Evolutionary conservation across 2,797 vertebrate species (phyloP), one percentile per base, ranked within the genome.

Genomic region (Lophius americanus): DNA sequence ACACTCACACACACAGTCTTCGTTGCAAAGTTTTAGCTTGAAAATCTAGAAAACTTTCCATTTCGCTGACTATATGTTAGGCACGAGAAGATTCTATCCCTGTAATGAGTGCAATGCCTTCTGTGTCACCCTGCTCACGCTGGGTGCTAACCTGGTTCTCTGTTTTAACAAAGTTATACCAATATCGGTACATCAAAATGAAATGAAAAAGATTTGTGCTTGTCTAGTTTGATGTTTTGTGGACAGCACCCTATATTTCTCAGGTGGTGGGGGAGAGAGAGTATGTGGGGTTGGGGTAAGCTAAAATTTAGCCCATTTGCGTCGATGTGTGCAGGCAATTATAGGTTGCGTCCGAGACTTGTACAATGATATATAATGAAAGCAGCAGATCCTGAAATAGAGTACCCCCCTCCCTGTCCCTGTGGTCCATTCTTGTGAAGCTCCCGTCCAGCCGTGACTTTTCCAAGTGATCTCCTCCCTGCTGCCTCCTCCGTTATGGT

Each of bases 401-500:
- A 75, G 84, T 80, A 73, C 73, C 86, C 82, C 75, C 83, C 87
- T n/a, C 86, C 84, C 76, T 81, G 89, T 89, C 90, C 89, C 93
- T 94, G 93, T 91, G 93, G 93, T 94, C 91, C 89, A 75, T 86
- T 89, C 89, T 87, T 90, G 88, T 90, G 90, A 92, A 92, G 92
- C 92, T 88, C 87, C 84, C 90, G 89, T 94, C 92, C 93, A 92
- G 93, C 92, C 88, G 81, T 90, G 86, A 91, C 91, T 93, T 90
- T 91, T 92, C 92, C 89, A 88, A 88, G 85, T 39, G 85, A 91
- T 92, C 91, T 91, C 92, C 91, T 93, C 93, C 93, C 92, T 93
- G 91, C 90, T 86, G 88, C 91, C 91, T 93, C 92, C 93, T 92
- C 93, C 92, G 91, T 93, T 93, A 87, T 94, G 94, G 93, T 94